These are phyloP conservation scores for Lampropteryx suffumata DNA, from an alignment of 2,888 invertebrate species.

Conservation along the genomic window DNA sequence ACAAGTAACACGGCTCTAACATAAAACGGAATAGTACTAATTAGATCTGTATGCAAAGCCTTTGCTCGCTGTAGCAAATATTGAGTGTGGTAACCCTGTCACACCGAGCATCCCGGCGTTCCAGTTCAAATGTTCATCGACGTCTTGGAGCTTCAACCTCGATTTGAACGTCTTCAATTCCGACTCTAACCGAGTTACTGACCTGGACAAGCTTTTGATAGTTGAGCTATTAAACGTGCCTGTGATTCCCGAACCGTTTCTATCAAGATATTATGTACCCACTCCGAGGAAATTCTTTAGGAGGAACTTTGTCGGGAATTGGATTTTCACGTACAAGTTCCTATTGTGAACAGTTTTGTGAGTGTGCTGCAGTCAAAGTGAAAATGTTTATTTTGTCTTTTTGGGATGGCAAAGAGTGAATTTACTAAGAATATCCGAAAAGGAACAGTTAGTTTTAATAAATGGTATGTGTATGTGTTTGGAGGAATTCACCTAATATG, in stretches of 20 bases:
- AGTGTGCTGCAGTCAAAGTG: constrained; percentile 5
- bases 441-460: too few relatives aligned
- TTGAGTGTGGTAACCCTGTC: constrained; percentile 14
- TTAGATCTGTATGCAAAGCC: not conserved
- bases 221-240: constrained; percentile 57
- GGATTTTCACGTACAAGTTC: constrained; percentile 19
- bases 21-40: too few relatives aligned
- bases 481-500: too few relatives aligned
- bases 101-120: constrained; percentile 18
- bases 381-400: not conserved
- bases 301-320: constrained; percentile 19
- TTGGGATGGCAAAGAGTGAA: not conserved
- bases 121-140: constrained; percentile 25
- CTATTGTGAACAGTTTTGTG: constrained; percentile 7
- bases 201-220: constrained; percentile 66
- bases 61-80: not conserved
- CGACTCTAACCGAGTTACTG: constrained; percentile 57
- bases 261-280: constrained; percentile 2
- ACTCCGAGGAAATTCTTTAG: constrained; percentile 13
- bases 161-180: constrained; percentile 57
- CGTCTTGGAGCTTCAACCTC: constrained; percentile 47
- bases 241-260: constrained; percentile 33
- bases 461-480: too few relatives aligned
- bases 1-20: too few relatives aligned
- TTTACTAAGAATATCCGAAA: not conserved